Evolutionary conservation across 2,113 vertebrate genomes (phyloP).

Genomic region (Serranochromis macrocephalus): DNA sequence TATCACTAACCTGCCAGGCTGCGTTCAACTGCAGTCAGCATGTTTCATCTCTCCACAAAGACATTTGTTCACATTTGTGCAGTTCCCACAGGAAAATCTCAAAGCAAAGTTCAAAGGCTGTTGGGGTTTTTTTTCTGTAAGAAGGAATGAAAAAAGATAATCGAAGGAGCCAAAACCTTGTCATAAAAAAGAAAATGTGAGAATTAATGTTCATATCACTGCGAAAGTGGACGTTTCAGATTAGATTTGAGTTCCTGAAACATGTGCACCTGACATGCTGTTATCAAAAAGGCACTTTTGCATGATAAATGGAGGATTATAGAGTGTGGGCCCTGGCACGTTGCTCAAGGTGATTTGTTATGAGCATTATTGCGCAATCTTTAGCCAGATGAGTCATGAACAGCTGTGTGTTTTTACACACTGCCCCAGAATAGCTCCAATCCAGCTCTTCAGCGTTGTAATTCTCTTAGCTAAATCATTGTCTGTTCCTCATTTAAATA

Average conservation of each 20-base stretch:
- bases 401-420: constrained; percentile 27
- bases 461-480: background rate
- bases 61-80: constrained; percentile 14
- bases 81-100: constrained; percentile 9
- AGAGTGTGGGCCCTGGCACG: background rate
- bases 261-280: background rate
- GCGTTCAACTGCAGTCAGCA: background rate
- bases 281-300: constrained; percentile 17
- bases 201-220: background rate
- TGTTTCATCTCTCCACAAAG: background rate
- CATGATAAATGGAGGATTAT: background rate
- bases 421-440: constrained; percentile 17
- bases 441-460: background rate
- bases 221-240: background rate
- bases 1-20: constrained; percentile 10
- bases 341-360: constrained; percentile 13
- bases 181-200: background rate
- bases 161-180: background rate
- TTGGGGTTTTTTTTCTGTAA: accelerated
- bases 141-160: background rate
- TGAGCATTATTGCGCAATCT: background rate
- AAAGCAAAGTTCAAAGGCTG: background rate
- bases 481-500: constrained; percentile 18
- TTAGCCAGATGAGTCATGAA: constrained; percentile 23
- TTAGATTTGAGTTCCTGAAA: background rate